Conservation (phyloP, 2,888 invertebrate genomes). For the Strigamia crassipes region DNA sequence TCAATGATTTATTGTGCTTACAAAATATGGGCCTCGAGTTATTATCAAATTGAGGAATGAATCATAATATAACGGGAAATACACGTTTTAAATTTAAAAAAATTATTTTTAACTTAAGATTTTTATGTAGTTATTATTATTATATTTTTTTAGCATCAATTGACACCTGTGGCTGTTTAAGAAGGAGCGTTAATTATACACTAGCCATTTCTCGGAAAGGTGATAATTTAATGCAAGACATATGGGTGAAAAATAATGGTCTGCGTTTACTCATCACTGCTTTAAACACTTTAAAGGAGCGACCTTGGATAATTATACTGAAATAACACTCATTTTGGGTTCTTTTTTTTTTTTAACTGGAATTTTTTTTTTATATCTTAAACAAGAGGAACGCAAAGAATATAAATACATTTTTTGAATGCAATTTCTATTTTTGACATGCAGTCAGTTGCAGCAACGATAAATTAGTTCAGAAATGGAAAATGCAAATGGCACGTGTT, state of each 20-base stretch:
- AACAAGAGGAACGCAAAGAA: background rate
- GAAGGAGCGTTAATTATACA: background rate
- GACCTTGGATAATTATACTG: slow-evolving; percentile 27
- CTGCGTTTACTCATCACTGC: background rate
- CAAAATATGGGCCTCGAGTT: background rate
- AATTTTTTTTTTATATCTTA: background rate
- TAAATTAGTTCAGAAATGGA: background rate
- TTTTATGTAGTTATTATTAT: background rate
- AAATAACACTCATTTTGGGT: background rate
- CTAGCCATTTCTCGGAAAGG: background rate
- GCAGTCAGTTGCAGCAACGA: background rate
- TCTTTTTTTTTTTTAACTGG: background rate
- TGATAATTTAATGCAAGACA: slow-evolving; percentile 34
- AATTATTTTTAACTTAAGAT: background rate
- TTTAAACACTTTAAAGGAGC: background rate
- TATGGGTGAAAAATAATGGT: slow-evolving; percentile 19
- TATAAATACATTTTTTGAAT: background rate
- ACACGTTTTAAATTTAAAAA: background rate
- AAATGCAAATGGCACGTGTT: background rate
- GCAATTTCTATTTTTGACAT: background rate
- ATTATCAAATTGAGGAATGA: slow-evolving; percentile 13
- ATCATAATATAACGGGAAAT: background rate
- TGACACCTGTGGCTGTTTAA: slow-evolving; percentile 20
- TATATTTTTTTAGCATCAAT: background rate
- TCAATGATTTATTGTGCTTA: background rate